Conservation (phyloP, 2,113 vertebrate genomes). For the Pygathrix nemaeus region DNA sequence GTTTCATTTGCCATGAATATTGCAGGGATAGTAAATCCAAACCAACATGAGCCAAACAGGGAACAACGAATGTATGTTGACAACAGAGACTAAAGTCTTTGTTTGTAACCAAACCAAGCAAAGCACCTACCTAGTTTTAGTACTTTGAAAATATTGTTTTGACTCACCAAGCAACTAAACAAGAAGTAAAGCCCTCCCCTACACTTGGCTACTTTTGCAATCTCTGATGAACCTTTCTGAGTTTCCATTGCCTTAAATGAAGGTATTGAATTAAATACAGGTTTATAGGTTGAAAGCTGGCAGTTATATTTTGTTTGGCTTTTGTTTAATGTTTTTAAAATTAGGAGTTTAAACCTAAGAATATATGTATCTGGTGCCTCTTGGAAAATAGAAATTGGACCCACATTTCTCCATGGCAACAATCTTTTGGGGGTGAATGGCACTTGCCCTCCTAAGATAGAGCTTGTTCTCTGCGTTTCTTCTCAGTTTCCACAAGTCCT, state of each 20-base stretch:
- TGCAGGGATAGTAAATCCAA: not conserved
- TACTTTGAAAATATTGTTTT: constrained; percentile 26
- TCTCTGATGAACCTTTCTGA: not conserved
- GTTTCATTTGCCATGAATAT: not conserved
- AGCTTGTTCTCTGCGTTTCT: not conserved
- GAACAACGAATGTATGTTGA: not conserved
- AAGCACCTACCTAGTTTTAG: not conserved
- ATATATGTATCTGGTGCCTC: not conserved
- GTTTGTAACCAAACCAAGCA: constrained; percentile 22
- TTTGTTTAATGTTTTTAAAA: constrained; percentile 35
- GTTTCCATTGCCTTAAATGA: constrained; percentile 40
- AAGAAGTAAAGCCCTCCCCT: not conserved
- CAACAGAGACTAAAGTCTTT: not conserved
- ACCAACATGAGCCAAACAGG: constrained; percentile 18
- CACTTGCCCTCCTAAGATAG: not conserved
- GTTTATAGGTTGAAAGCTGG: constrained; percentile 2
- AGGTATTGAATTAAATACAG: constrained; percentile 13
- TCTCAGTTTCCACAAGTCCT: not conserved
- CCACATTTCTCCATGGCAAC: not conserved
- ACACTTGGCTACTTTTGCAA: not conserved
- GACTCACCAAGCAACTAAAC: not conserved
- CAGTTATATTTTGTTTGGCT: constrained; percentile 37
- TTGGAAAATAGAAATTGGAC: constrained; percentile 11
- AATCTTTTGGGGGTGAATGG: not conserved
- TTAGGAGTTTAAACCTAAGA: constrained; percentile 1